Evolutionary conservation across 2,113 vertebrate genomes (phyloP), one percentile per base, ranked within the genome.

Genomic region (Grammatotria lemairii): DNA sequence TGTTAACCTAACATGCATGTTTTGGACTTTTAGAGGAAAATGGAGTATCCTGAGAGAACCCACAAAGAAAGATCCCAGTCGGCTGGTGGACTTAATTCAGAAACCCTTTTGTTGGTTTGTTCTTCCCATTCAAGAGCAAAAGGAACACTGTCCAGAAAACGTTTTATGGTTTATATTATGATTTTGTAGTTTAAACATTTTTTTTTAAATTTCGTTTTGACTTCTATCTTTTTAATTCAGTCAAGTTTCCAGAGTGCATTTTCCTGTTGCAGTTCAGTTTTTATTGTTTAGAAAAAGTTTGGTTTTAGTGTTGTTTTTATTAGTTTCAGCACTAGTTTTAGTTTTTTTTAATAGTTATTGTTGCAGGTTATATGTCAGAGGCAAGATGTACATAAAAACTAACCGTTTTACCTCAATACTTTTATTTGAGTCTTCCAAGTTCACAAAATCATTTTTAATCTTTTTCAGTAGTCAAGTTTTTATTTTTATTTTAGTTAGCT

Each of bases 241-340:
- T 21, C 11, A 7, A 38, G 60, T 65, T 65, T 65, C 60, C 60
- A 65, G 60, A 38, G 33, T 38, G 10, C 4, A 65, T 65, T 65
- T 65, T 65, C 3, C 4, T n/a, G 7, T 38, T 65, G 60, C 6
- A 65, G 19, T 38, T 65, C 60, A n/a, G 60, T n/a, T 65, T 65
- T 38, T 65, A 21, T 65, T 65, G 7, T 38, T 65, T 65, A 65
- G 19, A 65, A 21, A 65, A 38, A 38, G 60, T 35, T 12, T 65
- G 17, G 17, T 65, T 65, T 65, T 38, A 65, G 33, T 65, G 19
- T 38, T 3, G 60, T 65, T 65, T 65, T 65, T 38, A 38, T n/a
- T 65, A 21, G 60, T 65, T 65, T 65, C 60, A 65, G 60, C 60
- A 65, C 60, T 65, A 65, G 60, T 65, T 65, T 65, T 35, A 8